phyloP scores from a whole-genome alignment of 2,888 invertebrate species.

The Phaonia tiefii region DNA sequence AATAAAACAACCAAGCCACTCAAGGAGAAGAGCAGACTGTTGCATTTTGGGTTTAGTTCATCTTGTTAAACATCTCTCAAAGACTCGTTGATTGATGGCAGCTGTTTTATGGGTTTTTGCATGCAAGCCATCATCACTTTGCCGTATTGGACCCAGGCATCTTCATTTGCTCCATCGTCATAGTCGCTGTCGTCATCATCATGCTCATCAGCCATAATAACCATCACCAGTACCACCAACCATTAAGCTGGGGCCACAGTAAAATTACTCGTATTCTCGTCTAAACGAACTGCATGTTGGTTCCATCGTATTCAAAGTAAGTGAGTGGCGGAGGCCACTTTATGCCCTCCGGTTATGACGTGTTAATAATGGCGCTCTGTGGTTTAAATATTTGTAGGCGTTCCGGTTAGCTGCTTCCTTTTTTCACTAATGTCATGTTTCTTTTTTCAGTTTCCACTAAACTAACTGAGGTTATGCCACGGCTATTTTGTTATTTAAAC shows the following conservation, averaged over 20 bases:
- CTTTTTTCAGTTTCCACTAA: not conserved
- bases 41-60: slow-evolving; percentile 41
- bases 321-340: slow-evolving; percentile 50
- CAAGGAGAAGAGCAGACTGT: slow-evolving; percentile 23
- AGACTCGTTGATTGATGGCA: slow-evolving; percentile 66
- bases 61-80: slow-evolving; percentile 55
- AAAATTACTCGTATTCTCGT: slow-evolving; percentile 52
- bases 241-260: slow-evolving; percentile 56
- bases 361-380: slow-evolving; percentile 78
- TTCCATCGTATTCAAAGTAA: slow-evolving; percentile 47
- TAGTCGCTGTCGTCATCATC: slow-evolving; percentile 34
- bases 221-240: slow-evolving; percentile 52
- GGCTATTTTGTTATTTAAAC: slow-evolving; percentile 1
- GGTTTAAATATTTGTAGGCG: slow-evolving; percentile 72
- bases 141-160: not conserved
- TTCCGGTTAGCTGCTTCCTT: slow-evolving; percentile 65
- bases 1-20: slow-evolving; percentile 22
- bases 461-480: slow-evolving; percentile 7
- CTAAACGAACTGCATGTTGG: slow-evolving; percentile 50
- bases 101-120: slow-evolving; percentile 67
- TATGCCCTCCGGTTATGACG: slow-evolving; percentile 75
- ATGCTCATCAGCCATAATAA: slow-evolving; percentile 47
- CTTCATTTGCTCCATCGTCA: slow-evolving; percentile 27
- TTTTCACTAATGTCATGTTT: slow-evolving; percentile 22
- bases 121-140: slow-evolving; percentile 63